A percentile compares a stretch with the other conserved stretches of the same genome.
Conservation (phyloP, 2,888 invertebrate species). For the Agrochola circellaris region DNA sequence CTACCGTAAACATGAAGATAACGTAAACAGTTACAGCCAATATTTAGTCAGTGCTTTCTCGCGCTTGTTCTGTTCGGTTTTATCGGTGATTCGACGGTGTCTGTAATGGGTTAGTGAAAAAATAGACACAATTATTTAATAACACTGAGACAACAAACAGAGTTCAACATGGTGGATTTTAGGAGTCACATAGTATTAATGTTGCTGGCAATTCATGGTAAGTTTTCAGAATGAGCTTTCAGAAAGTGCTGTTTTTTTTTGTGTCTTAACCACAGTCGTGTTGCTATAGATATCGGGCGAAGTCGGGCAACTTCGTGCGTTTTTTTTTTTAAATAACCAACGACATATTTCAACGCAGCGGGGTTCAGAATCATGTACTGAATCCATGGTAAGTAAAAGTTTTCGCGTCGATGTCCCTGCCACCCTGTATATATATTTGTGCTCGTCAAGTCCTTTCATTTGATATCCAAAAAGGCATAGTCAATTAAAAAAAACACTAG, state of each 20-base stretch:
- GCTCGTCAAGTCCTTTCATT: no score
- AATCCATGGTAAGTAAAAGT: no score
- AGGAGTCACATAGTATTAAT: conserved; percentile 8
- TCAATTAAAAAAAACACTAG: no score
- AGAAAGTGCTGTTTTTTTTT: background rate
- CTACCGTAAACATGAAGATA: conserved; percentile 21
- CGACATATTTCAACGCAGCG: no score
- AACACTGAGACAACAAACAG: background rate
- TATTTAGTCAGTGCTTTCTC: conserved; percentile 1
- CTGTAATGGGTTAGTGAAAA: background rate
- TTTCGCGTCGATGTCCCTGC: no score
- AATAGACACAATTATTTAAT: background rate
- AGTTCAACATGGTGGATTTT: conserved; percentile 26
- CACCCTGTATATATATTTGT: no score
- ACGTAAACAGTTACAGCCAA: conserved; percentile 18
- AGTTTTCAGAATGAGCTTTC: conserved; percentile 14
- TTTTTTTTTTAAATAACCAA: no score
- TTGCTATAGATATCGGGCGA: background rate
- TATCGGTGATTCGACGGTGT: background rate
- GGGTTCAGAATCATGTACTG: no score
- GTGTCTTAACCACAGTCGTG: background rate
- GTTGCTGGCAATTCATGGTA: conserved; percentile 35
- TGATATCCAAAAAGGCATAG: no score
- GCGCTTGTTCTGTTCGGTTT: background rate
- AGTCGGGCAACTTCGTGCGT: background rate